Conservation (phyloP, 2,888 invertebrate species). For the Enoplolaimus lenunculus region DNA sequence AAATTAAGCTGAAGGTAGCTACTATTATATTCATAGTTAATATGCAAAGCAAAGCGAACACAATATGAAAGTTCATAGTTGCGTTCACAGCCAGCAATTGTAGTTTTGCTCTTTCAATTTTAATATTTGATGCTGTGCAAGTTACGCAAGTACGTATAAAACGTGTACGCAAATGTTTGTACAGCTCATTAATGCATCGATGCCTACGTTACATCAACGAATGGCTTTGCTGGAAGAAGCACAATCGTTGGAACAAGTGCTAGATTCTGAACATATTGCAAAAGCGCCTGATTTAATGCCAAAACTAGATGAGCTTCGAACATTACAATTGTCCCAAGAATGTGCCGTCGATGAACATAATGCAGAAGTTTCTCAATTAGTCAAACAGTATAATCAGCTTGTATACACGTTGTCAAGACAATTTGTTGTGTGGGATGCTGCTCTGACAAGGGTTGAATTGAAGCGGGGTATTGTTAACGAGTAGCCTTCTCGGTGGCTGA, state of each 20-base stretch:
- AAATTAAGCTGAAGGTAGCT: too few species aligned
- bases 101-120: too few species aligned
- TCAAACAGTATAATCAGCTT: not conserved
- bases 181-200: not conserved
- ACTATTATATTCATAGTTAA: too few species aligned
- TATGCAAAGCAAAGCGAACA: too few species aligned
- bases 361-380: not conserved
- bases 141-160: too few species aligned
- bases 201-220: not conserved
- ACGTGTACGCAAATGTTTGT: too few species aligned
- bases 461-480: too few species aligned
- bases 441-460: not conserved
- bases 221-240: not conserved
- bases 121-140: too few species aligned
- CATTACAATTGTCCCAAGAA: not conserved
- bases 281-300: not conserved
- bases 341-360: not conserved
- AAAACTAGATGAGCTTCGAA: not conserved
- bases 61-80: too few species aligned
- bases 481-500: too few species aligned
- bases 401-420: not conserved
- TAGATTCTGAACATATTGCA: not conserved
- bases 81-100: too few species aligned
- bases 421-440: not conserved
- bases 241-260: not conserved